phyloP scores from a whole-genome alignment of 2,113 vertebrate genomes.

The Cololabis saira region DNA sequence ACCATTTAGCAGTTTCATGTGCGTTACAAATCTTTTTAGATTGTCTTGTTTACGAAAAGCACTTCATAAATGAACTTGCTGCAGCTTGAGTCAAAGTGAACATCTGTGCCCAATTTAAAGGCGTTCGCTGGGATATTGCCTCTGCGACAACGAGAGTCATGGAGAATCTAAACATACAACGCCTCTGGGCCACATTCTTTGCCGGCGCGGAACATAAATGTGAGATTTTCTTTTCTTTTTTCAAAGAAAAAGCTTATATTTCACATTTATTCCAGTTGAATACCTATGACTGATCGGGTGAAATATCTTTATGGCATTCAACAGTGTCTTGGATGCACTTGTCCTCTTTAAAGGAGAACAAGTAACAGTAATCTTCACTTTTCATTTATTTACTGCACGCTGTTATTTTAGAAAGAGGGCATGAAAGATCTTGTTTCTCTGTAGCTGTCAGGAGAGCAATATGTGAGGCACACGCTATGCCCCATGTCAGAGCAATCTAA shows the following conservation, averaged over 20 bases:
- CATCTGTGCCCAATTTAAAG: constrained; percentile 3
- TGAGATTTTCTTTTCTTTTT: background rate
- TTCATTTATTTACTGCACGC: constrained; percentile 1
- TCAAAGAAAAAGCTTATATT: constrained; percentile 13
- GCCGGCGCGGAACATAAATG: background rate
- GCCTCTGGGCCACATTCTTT: background rate
- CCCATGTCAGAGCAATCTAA: constrained; percentile 34
- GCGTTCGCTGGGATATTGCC: background rate
- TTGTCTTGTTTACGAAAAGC: background rate
- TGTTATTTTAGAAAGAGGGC: constrained; percentile 40
- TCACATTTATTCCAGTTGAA: constrained; percentile 4
- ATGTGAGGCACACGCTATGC: constrained; percentile 30
- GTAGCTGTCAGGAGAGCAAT: constrained; percentile 26
- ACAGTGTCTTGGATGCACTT: background rate
- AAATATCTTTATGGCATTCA: constrained; percentile 7
- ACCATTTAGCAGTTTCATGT: too few species aligned
- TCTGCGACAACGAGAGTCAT: background rate
- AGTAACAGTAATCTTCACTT: constrained; percentile 27
- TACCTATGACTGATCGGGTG: constrained; percentile 12
- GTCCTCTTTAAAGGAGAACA: constrained; percentile 7
- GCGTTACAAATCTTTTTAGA: too few species aligned
- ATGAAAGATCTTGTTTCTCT: constrained; percentile 24
- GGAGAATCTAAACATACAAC: background rate
- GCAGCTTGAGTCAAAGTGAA: background rate
- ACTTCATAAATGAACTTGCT: too few species aligned